These are phyloP conservation scores for Ascaphus truei DNA, from an alignment of 2,113 vertebrate genomes.

Conservation along the genomic window DNA sequence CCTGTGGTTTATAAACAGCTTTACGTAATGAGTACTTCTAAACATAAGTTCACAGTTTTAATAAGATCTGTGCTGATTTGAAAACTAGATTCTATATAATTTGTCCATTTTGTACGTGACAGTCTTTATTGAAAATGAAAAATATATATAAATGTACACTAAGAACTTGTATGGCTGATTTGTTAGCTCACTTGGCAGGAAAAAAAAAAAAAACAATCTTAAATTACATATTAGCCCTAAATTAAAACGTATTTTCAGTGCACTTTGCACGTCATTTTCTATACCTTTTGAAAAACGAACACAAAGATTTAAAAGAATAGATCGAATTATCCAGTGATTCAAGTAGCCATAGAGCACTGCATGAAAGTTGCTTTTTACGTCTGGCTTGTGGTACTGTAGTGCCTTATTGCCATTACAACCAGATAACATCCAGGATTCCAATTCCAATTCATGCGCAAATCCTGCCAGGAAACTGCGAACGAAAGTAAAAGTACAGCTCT, in stretches of 20 bases:
- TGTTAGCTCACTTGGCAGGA: constrained; percentile 64
- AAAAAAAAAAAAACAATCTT: too few species aligned
- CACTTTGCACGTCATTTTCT: constrained; percentile 52
- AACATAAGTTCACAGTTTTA: constrained; percentile 96
- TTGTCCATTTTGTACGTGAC: constrained; percentile 61
- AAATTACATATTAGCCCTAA: constrained; percentile 61
- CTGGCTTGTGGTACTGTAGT: too few species aligned
- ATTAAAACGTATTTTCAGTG: constrained; percentile 50
- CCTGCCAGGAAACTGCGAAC: neutral
- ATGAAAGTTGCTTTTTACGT: neutral
- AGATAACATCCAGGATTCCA: constrained; percentile 8
- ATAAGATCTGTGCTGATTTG: constrained; percentile 89
- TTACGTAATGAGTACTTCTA: constrained; percentile 81
- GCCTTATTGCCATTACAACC: neutral
- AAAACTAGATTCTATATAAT: constrained; percentile 80
- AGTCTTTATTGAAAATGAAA: constrained; percentile 65
- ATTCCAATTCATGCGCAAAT: constrained; percentile 10
- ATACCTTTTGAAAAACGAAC: neutral
- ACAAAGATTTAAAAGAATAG: constrained; percentile 7
- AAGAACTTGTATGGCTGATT: constrained; percentile 73
- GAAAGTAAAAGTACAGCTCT: neutral
- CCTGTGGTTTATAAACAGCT: constrained; percentile 95
- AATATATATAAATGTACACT: constrained; percentile 73
- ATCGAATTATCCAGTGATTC: constrained; percentile 27
- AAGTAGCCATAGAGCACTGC: neutral